These are phyloP conservation scores for Rhinolophus sinicus DNA, from an alignment of 2,113 vertebrate species.

Conservation along the genomic window DNA sequence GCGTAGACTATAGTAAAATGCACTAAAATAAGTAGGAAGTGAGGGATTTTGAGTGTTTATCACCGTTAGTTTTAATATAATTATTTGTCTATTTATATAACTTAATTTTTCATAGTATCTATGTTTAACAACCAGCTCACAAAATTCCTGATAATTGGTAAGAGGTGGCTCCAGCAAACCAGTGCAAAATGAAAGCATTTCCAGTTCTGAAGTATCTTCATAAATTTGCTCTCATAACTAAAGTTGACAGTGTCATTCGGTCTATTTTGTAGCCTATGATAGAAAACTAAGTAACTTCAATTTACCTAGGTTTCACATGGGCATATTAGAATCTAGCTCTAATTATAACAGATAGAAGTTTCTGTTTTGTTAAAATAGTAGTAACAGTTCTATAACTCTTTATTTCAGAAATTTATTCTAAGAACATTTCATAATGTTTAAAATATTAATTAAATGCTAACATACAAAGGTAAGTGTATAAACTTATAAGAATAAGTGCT, in stretches of 20 bases:
- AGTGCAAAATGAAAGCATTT: neutral
- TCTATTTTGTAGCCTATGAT: neutral
- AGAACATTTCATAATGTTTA: constrained; percentile 30
- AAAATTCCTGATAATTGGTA: neutral
- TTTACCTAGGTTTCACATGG: constrained; percentile 33
- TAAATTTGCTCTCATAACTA: neutral
- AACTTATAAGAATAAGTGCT: constrained; percentile 11
- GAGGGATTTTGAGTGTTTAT: neutral
- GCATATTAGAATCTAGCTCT: neutral
- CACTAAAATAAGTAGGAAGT: neutral
- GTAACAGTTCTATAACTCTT: neutral
- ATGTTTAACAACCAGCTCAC: neutral
- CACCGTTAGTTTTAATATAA: constrained; percentile 16
- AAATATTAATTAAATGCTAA: constrained; percentile 46
- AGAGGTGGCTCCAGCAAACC: neutral
- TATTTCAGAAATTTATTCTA: constrained; percentile 49
- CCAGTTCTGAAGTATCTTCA: neutral
- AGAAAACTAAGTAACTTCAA: neutral
- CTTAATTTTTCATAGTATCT: constrained; percentile 18
- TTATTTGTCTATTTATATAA: neutral
- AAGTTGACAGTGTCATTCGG: neutral
- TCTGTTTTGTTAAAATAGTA: constrained; percentile 25
- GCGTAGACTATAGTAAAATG: neutral
- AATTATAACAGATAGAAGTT: neutral
- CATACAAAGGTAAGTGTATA: constrained; percentile 1